Conservation (phyloP, 2,888 invertebrate species). For the Napeogenes sylphis region DNA sequence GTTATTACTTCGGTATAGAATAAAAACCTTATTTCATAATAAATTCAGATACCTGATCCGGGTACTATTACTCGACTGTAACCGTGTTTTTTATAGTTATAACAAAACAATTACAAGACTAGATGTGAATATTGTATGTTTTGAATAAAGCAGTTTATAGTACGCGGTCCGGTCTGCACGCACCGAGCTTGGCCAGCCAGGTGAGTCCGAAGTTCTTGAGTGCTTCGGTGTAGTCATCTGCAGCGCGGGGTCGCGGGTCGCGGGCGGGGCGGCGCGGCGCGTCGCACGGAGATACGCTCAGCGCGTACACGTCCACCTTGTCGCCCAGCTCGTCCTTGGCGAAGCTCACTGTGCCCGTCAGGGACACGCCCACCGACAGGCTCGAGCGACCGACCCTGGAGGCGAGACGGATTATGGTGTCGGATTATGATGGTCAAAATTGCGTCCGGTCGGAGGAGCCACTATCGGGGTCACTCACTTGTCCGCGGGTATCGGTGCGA, state of each 20-base stretch:
- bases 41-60: no score
- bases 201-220: slow-evolving; percentile 89
- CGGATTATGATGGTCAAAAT: neutral
- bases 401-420: neutral
- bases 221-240: slow-evolving; percentile 91
- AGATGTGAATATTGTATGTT: no score
- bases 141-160: neutral
- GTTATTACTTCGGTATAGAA: neutral
- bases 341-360: slow-evolving; percentile 87
- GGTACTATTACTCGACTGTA: no score
- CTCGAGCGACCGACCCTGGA: slow-evolving; percentile 42
- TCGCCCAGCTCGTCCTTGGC: slow-evolving; percentile 92
- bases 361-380: slow-evolving; percentile 80
- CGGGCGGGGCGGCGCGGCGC: slow-evolving; percentile 63
- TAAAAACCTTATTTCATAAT: neutral
- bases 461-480: slow-evolving; percentile 80
- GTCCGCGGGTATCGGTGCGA: slow-evolving; percentile 87
- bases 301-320: slow-evolving; percentile 82
- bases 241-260: slow-evolving; percentile 78
- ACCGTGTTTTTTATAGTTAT: no score
- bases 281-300: slow-evolving; percentile 85
- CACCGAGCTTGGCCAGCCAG: slow-evolving; percentile 91
- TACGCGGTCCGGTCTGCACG: slow-evolving; percentile 29
- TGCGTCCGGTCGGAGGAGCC: neutral
- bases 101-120: no score